Conservation (phyloP, 1,140 invertebrate species). For the Druon quercuslanigerum region DNA sequence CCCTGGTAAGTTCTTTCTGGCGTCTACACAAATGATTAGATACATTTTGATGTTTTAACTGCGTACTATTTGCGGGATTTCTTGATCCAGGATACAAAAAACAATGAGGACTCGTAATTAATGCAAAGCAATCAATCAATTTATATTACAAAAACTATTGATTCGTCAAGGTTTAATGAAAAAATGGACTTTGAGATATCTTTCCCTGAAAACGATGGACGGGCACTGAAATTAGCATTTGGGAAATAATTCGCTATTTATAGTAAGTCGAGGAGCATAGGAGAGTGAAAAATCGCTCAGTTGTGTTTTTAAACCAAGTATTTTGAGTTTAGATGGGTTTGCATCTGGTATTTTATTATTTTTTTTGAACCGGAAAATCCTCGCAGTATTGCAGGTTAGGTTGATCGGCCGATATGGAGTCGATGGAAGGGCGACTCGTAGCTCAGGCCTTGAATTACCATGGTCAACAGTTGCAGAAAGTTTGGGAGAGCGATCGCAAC, state of each 20-base stretch:
- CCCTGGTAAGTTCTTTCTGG: too few relatives aligned
- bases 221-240: too few relatives aligned
- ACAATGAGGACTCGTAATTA: too few relatives aligned
- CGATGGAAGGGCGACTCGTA: slow-evolving; percentile 82
- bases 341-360: background rate
- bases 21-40: too few relatives aligned
- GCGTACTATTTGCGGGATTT: too few relatives aligned
- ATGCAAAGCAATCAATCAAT: too few relatives aligned
- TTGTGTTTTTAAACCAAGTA: background rate
- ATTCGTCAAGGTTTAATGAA: too few relatives aligned
- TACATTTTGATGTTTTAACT: too few relatives aligned
- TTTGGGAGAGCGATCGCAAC: slow-evolving; percentile 88
- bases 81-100: too few relatives aligned
- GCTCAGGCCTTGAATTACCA: slow-evolving; percentile 86
- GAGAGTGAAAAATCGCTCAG: background rate
- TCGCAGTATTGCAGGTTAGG: slow-evolving; percentile 70
- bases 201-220: too few relatives aligned
- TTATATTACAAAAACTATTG: too few relatives aligned
- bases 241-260: background rate
- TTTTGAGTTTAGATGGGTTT: background rate
- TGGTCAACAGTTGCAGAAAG: slow-evolving; percentile 88
- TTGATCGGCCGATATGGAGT: slow-evolving; percentile 64
- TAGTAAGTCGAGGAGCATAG: background rate
- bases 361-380: slow-evolving; percentile 55
- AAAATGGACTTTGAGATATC: too few relatives aligned